Conservation (phyloP, 2,113 vertebrate genomes). For the Nesogale talazaci region DNA sequence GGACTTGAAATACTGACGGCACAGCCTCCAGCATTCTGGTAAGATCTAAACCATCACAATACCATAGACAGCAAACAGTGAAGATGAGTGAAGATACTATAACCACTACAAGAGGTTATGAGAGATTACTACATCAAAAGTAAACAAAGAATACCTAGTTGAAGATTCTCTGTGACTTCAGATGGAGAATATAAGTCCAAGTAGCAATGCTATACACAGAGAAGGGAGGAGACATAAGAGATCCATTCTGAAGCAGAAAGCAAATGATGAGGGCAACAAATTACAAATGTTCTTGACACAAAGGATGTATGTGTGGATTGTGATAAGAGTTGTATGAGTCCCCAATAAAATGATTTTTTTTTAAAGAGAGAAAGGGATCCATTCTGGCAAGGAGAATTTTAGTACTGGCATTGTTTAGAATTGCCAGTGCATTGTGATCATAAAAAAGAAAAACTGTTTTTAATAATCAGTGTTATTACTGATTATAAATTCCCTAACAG, state of each 20-base stretch:
- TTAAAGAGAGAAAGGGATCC: no score
- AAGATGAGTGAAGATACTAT: not conserved
- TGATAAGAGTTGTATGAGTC: no score
- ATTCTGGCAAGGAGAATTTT: not conserved
- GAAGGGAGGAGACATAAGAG: not conserved
- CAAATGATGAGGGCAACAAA: no score
- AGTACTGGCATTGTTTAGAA: not conserved
- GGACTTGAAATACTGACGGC: no score
- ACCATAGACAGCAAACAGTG: no score
- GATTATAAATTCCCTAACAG: not conserved
- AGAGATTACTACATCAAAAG: slow-evolving; percentile 13
- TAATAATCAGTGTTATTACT: not conserved
- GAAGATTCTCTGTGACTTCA: not conserved
- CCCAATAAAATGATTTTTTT: no score
- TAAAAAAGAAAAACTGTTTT: not conserved
- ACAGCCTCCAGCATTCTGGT: no score
- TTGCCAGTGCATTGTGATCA: not conserved
- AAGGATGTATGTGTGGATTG: no score
- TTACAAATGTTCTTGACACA: no score
- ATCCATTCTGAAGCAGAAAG: not conserved
- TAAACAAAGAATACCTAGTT: not conserved
- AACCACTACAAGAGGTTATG: slow-evolving; percentile 15
- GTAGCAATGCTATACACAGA: not conserved
- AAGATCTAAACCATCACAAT: no score
- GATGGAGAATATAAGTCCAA: no score